Percentiles rank a stretch among this genome's conserved stretches.
Evolutionary conservation across 1,140 invertebrate genomes (phyloP).

Genomic region (Lepidostoma basale): DNA sequence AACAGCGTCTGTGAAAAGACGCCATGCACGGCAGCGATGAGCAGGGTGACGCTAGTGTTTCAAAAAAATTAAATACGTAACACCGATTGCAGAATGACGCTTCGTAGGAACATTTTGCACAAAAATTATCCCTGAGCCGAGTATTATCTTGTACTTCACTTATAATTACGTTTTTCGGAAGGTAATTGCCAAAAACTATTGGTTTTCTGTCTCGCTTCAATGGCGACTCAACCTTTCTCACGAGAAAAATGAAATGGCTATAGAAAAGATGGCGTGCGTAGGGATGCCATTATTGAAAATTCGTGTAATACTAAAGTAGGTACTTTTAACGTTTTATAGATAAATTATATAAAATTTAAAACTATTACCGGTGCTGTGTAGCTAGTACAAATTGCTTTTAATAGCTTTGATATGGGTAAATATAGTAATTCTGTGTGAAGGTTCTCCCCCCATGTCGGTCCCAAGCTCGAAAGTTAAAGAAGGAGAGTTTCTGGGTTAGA

Average conservation of each 20-base stretch:
- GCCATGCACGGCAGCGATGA: conserved; percentile 53
- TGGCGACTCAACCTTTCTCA: conserved; percentile 59
- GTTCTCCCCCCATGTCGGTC: no score
- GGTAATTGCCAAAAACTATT: conserved; percentile 45
- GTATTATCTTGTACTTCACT: conserved; percentile 17
- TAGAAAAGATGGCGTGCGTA: conserved; percentile 51
- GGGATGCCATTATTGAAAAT: conserved; percentile 17
- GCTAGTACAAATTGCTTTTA: no score
- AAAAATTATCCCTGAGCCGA: background rate
- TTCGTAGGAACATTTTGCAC: background rate
- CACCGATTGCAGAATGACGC: background rate
- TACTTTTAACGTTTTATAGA: background rate
- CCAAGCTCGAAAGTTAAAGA: no score
- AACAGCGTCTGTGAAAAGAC: conserved; percentile 57
- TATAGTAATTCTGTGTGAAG: no score
- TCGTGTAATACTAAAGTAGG: conserved; percentile 1
- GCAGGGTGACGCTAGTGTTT: conserved; percentile 40
- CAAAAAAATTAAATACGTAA: conserved; percentile 33
- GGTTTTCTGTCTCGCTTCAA: conserved; percentile 60
- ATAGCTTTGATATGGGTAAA: no score
- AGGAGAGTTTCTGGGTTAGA: no score
- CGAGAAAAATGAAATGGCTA: conserved; percentile 61
- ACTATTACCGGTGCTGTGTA: no score
- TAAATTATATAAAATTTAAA: no score
- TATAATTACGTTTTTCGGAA: conserved; percentile 32